Evolutionary conservation across 2,888 invertebrate genomes (phyloP), one percentile per base, ranked within the genome.

Genomic region (Pyralis farinalis): DNA sequence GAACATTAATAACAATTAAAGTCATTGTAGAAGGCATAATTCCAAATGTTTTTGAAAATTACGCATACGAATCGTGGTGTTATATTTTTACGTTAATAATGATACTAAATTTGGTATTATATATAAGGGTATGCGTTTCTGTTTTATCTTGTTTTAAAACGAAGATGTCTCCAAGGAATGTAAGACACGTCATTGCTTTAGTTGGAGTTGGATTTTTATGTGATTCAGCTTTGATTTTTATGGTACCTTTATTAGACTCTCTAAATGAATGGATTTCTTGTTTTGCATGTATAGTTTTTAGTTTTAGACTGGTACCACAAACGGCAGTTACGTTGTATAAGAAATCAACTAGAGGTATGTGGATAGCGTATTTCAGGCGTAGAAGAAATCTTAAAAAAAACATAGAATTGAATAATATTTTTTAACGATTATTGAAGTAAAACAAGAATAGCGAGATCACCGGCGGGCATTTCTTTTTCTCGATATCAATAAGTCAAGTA

Each of bases 131-230:
- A n/a, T 16, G 37, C 1, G 30, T 36, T 1, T 42, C 49, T 6
- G 52, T 52, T 4, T 20, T 52, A 40, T 48, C 48, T 5, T 51
- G 52, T 34, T 44, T 32, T 29, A 46, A 44, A 20, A 48, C 34
- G 29, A 42, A 9, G 7, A 35, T 44, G 6, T 46, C 46, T 12
- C 37, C 40, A 7, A 51, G 44, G 10, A 51, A 43, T 2, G 27
- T 27, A 0, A 40, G 22, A 16, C 44, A 48, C 30, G 22, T 46
- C 7, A 8, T 48, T 4, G 37, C 52, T n/a, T 12, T 52, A 36
- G 35, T 51, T 22, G 46, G 48, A 10, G 52, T 52, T 3, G 51
- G 48, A 7, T 41, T 52, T 7, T 10, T 52, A 4, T 46, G 51
- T 42, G 51, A 52, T 35, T 40, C 32, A 8, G 16, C n/a, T 25